A percentile compares a stretch with the other conserved stretches of the same genome.
phyloP scores from a whole-genome alignment of 1,140 invertebrate genomes.

The Pseudomyrmex cubaensis region DNA sequence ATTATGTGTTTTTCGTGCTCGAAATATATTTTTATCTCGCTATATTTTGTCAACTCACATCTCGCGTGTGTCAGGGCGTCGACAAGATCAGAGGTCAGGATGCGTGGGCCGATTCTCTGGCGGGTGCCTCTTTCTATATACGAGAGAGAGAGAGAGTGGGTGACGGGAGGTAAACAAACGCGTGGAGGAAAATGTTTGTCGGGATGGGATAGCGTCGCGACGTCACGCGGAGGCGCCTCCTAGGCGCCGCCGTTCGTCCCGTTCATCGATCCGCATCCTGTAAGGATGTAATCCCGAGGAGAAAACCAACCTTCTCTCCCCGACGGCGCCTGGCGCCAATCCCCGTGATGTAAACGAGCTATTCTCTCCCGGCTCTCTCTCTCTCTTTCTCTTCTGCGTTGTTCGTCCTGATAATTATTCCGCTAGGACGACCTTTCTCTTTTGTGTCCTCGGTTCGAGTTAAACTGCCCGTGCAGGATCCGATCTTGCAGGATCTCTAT shows the following conservation, averaged over 20 bases:
- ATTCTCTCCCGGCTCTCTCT: too few relatives aligned
- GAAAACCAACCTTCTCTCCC: not conserved
- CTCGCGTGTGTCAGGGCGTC: too few relatives aligned
- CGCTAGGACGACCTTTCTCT: not conserved
- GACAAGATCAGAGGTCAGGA: not conserved
- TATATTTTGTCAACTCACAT: too few relatives aligned
- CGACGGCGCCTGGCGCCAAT: slow-evolving; percentile 59
- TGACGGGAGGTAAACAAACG: slow-evolving; percentile 68
- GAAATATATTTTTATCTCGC: too few relatives aligned
- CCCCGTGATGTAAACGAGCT: not conserved
- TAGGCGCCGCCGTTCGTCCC: slow-evolving; percentile 64
- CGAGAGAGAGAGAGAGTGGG: not conserved
- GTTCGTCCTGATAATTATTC: slow-evolving; percentile 60
- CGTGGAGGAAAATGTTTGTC: slow-evolving; percentile 52
- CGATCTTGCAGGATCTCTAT: not conserved
- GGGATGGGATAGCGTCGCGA: slow-evolving; percentile 20
- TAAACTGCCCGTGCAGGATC: not conserved
- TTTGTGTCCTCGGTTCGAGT: not conserved
- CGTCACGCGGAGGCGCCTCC: slow-evolving; percentile 56
- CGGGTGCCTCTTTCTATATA: not conserved
- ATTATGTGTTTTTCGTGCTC: too few relatives aligned
- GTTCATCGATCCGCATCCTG: slow-evolving; percentile 68
- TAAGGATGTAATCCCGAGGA: slow-evolving; percentile 65
- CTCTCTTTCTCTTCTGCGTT: not conserved
- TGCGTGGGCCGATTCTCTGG: not conserved